Conservation (phyloP, 2,113 vertebrate genomes). For the Lepus americanus region DNA sequence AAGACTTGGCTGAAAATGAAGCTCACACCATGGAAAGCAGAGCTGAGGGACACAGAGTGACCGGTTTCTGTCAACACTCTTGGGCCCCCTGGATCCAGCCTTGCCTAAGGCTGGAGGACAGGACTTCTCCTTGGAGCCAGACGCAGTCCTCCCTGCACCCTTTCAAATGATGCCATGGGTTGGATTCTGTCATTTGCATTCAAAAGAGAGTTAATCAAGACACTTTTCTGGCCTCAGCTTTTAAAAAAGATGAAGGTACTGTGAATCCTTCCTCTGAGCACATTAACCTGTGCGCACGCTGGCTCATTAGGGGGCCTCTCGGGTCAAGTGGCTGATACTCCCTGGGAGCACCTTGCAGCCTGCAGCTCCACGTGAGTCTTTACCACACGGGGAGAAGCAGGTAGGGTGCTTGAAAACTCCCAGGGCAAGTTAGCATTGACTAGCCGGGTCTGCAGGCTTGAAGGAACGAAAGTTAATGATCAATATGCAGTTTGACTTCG, state of each 20-base stretch:
- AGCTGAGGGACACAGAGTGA: background rate
- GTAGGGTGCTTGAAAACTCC: background rate
- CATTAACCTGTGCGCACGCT: background rate
- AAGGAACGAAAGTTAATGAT: background rate
- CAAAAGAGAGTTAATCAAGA: background rate
- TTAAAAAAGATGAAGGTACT: background rate
- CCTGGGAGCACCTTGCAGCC: background rate
- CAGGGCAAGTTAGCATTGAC: background rate
- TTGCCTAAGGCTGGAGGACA: background rate
- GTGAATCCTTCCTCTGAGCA: background rate
- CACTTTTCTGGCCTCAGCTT: background rate
- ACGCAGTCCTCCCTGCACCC: fast-evolving
- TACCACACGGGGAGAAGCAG: background rate
- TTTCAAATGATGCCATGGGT: background rate
- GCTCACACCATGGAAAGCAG: background rate
- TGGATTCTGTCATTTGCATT: background rate
- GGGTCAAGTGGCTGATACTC: background rate
- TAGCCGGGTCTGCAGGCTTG: background rate
- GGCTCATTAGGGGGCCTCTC: background rate
- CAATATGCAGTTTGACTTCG: background rate
- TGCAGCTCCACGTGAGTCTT: background rate
- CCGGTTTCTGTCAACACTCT: background rate
- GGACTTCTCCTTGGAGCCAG: background rate
- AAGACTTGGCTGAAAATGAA: background rate
- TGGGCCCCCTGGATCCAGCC: background rate